A percentile compares a stretch with the other conserved stretches of the same genome.
phyloP scores from a whole-genome alignment of 2,113 vertebrate genomes.

The Syngnathoides biaculeatus region DNA sequence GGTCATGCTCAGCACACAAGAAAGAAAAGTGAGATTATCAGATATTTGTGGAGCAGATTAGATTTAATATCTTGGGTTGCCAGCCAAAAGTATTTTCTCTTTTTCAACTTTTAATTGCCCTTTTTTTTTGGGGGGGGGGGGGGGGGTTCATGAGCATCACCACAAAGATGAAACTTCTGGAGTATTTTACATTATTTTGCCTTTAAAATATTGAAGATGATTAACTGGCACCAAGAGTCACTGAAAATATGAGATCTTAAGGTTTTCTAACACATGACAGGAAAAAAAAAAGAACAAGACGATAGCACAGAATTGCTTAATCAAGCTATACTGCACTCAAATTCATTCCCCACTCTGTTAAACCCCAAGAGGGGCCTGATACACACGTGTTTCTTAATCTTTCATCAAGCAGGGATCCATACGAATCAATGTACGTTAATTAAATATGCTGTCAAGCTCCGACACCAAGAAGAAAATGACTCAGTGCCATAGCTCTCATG shows the following conservation, averaged over 20 bases:
- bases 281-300: not conserved
- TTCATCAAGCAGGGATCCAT: slow-evolving; percentile 36
- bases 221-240: not conserved
- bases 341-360: slow-evolving; percentile 20
- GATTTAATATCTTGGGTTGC: slow-evolving; percentile 39
- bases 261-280: not conserved
- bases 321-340: slow-evolving; percentile 37
- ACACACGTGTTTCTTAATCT: slow-evolving; percentile 26
- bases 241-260: not conserved
- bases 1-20: slow-evolving; percentile 34
- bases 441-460: slow-evolving; percentile 35
- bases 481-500: slow-evolving; percentile 17
- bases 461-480: slow-evolving; percentile 26
- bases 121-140: too few relatives aligned
- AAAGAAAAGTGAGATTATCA: slow-evolving; percentile 37
- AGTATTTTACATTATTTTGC: slow-evolving; percentile 20
- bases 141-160: slow-evolving; percentile 9
- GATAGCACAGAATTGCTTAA: slow-evolving; percentile 30
- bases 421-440: slow-evolving; percentile 37
- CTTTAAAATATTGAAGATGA: slow-evolving; percentile 8
- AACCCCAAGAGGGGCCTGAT: slow-evolving; percentile 23
- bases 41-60: slow-evolving; percentile 32
- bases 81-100: not conserved
- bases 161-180: not conserved
- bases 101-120: not conserved